A percentile compares a stretch with the other conserved stretches of the same genome.
Conservation (phyloP, 2,888 invertebrate genomes). For the Branchellion lobata region DNA sequence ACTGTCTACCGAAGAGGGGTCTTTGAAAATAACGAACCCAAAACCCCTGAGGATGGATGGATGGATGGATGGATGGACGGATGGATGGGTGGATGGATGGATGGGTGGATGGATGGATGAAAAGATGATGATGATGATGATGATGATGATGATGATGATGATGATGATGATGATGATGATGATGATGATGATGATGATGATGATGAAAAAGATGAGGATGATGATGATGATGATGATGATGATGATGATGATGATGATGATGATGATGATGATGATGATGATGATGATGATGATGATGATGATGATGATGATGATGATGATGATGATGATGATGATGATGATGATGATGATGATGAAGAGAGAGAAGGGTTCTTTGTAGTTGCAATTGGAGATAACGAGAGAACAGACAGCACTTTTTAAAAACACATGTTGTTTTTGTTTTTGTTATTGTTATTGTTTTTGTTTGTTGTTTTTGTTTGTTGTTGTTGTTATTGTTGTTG, state of each 20-base stretch:
- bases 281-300: conserved; percentile 28
- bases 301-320: conserved; percentile 20
- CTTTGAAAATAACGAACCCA: conserved; percentile 99
- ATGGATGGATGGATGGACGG: background rate
- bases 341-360: conserved; percentile 12
- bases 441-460: too few relatives aligned
- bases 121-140: conserved; percentile 28
- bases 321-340: conserved; percentile 16
- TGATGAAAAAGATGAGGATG: background rate
- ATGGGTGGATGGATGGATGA: background rate
- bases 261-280: conserved; percentile 13
- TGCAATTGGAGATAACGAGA: too few relatives aligned
- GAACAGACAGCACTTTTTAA: too few relatives aligned
- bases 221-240: conserved; percentile 11
- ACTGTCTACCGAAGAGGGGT: conserved; percentile 97
- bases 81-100: too few relatives aligned
- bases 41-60: conserved; percentile 72
- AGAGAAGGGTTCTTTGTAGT: too few relatives aligned
- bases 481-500: too few relatives aligned
- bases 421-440: too few relatives aligned
- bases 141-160: conserved; percentile 25
- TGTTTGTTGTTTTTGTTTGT: too few relatives aligned
- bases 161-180: background rate
- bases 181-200: conserved; percentile 26
- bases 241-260: conserved; percentile 13